Conservation (phyloP, 2,797 vertebrate genomes). For the Rhinogobio ventralis region DNA sequence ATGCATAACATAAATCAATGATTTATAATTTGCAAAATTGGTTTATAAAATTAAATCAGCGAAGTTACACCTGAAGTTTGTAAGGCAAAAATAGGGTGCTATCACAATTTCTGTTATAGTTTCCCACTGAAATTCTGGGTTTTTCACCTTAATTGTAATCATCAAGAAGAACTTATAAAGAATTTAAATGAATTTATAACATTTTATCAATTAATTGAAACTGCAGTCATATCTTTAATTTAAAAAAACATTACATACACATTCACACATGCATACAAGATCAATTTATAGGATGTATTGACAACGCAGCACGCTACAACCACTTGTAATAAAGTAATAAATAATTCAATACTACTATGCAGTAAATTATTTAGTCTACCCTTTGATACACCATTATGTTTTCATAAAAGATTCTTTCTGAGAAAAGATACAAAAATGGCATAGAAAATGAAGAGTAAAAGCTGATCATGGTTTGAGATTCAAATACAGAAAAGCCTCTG, state of each 20-base stretch:
- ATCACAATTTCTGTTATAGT: neutral
- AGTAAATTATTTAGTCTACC: constrained; percentile 16
- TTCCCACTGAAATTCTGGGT: neutral
- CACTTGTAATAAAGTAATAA: neutral
- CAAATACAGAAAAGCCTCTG: constrained; percentile 10
- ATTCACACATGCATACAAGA: too few species aligned
- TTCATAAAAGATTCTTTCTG: neutral
- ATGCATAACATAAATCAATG: neutral
- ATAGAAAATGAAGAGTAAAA: neutral
- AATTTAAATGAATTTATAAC: neutral
- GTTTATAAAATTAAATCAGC: neutral
- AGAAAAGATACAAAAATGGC: neutral
- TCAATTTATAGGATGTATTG: neutral
- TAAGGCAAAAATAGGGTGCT: neutral
- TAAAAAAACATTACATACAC: neutral
- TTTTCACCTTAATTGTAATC: neutral
- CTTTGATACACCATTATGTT: neutral
- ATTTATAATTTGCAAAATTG: neutral
- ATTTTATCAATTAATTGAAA: neutral
- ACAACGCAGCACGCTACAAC: neutral
- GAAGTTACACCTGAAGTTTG: neutral
- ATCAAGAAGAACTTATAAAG: neutral
- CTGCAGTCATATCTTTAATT: neutral
- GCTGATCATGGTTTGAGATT: neutral
- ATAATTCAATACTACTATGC: neutral